phyloP scores from a whole-genome alignment of 2,113 vertebrate species.

The Hymenochirus boettgeri region DNA sequence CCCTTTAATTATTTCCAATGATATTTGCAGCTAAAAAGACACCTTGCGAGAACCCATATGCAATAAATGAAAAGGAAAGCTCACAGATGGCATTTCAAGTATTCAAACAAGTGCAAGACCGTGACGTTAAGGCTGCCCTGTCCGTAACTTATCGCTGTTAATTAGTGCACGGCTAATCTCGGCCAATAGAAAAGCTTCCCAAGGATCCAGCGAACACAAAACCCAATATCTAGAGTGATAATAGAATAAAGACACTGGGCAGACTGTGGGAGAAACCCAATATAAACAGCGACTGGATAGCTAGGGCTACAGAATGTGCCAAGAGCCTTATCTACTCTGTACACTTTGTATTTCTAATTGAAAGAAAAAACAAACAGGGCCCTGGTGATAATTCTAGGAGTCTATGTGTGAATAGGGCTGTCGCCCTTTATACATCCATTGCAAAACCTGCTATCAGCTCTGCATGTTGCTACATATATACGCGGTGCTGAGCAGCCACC shows the following conservation, averaged over 20 bases:
- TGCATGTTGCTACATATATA: too few species aligned
- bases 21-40: too few species aligned
- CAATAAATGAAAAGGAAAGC: too few species aligned
- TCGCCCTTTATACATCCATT: neutral
- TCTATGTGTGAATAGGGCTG: neutral
- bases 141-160: too few species aligned
- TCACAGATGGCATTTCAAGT: too few species aligned
- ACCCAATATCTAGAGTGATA: constrained; percentile 2
- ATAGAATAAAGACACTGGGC: neutral
- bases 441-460: neutral
- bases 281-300: neutral
- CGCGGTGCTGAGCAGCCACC: too few species aligned
- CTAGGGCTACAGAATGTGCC: neutral
- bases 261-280: neutral
- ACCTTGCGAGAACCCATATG: too few species aligned
- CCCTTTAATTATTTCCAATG: too few species aligned
- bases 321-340: neutral
- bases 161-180: constrained; percentile 3
- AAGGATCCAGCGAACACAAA: neutral
- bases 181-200: neutral
- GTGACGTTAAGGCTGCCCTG: neutral
- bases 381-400: neutral
- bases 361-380: neutral
- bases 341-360: neutral
- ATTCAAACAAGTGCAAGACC: too few species aligned